Percentiles rank a stretch among this genome's conserved stretches.
Evolutionary conservation across 2,888 invertebrate genomes (phyloP).

Genomic region (Ichneumoninae sp.): DNA sequence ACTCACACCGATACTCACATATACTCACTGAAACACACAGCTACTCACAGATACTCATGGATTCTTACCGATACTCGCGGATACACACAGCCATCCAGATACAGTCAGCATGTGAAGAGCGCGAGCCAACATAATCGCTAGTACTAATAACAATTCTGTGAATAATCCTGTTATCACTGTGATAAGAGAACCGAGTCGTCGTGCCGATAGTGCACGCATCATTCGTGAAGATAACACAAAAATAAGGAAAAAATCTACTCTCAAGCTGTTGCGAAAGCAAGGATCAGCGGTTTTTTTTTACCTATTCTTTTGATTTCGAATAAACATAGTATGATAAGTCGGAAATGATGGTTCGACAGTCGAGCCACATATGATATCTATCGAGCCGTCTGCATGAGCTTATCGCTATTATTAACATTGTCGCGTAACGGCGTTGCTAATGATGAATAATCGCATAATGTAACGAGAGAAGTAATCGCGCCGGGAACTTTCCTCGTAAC

Average conservation of each 20-base stretch:
- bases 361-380: not conserved
- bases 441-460: not conserved
- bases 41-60: too few relatives aligned
- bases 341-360: not conserved
- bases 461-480: not conserved
- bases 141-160: not conserved
- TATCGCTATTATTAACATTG: slow-evolving; percentile 27
- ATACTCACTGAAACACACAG: too few relatives aligned
- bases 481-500: slow-evolving; percentile 10
- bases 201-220: not conserved
- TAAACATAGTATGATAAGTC: not conserved
- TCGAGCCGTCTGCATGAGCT: slow-evolving; percentile 1
- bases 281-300: not conserved
- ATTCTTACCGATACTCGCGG: too few relatives aligned
- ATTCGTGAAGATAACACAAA: not conserved
- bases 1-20: too few relatives aligned
- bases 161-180: not conserved
- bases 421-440: not conserved
- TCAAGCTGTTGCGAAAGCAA: not conserved
- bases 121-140: not conserved
- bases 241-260: not conserved
- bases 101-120: too few relatives aligned
- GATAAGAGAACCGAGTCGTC: not conserved
- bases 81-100: too few relatives aligned
- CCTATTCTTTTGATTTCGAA: not conserved